Conservation (phyloP, 30 jellyfish, hydroid and myxozoan genomes). For the Aurelia sp. region DNA sequence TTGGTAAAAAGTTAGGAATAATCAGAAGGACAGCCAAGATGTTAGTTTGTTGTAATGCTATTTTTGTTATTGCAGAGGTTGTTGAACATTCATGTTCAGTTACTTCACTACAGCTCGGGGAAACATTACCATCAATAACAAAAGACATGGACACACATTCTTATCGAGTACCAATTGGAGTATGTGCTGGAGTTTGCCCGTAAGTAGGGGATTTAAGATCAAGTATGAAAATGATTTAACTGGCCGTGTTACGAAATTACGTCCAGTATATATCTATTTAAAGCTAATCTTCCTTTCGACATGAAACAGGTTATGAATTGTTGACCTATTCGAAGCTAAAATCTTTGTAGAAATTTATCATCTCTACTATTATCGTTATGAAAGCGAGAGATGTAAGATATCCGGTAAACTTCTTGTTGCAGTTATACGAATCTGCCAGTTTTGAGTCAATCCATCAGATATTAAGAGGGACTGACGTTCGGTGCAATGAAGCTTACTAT, state of each 20-base stretch:
- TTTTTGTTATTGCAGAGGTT: conserved; percentile 77
- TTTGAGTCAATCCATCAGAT: no score
- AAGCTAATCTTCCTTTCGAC: background rate
- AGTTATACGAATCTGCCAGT: no score
- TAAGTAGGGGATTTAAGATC: conserved; percentile 12
- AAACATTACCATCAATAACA: conserved; percentile 79
- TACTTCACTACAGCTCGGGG: conserved; percentile 96
- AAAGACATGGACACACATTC: conserved; percentile 98
- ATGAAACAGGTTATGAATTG: background rate
- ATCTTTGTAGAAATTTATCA: no score
- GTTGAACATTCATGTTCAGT: conserved; percentile 97
- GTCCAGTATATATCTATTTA: background rate
- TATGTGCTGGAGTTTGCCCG: conserved; percentile 99
- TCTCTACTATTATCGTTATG: no score
- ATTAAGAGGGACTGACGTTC: no score
- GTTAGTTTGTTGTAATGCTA: background rate
- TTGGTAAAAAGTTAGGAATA: no score
- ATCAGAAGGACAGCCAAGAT: background rate
- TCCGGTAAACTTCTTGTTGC: no score
- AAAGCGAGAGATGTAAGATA: no score
- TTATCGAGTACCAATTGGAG: conserved; percentile 95
- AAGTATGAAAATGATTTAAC: background rate
- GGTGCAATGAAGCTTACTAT: no score
- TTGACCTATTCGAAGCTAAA: no score
- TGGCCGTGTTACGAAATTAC: no score